Evolutionary conservation across 2,113 vertebrate genomes (phyloP), one percentile per base, ranked within the genome.

Genomic region (Aepyceros melampus): DNA sequence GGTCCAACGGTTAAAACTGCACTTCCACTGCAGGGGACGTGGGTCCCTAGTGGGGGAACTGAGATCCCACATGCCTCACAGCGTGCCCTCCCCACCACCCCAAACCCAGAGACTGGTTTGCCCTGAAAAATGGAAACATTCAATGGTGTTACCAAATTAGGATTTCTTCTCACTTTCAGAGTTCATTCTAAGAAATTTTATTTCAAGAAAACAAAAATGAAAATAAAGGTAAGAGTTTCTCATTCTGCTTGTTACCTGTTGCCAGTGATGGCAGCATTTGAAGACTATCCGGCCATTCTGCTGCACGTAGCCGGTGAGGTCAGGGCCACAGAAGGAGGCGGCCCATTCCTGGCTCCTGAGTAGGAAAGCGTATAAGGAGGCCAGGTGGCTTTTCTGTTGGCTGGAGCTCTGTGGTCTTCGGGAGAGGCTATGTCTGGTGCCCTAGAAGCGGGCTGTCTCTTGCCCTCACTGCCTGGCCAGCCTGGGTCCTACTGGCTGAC

Each of bases 161-260:
- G 67, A 62, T 89, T 86, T 91, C 67, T 85, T 71, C 21, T 95
- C 16, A 31, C 43, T 64, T 81, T 94, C 47, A 67, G 89, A 64
- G n/a, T 56, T 84, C 89, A 94, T 94, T 96, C 78, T 55, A 92
- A 93, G 94, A 53, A 95, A 71, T 88, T 95, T 92, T 89, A 58
- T 76, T 74, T 89, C 71, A 98, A 94, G 89, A 60, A 87, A 97
- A 92, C 16, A 87, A 60, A 86, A 87, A 64, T 55, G n/a, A 29
- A 85, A 83, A 43, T 43, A 74, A 74, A 67, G 74, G 91, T 74
- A 31, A 74, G 56, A 62, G 67, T 74, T 62, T 47, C 47, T 45
- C 62, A 51, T 51, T 47, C 33, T 86, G 27, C 40, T 67, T 82
- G n/a, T 81, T 56, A 55, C 56, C 58, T 2, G 5, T n/a, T 71